These are phyloP conservation scores for Blera fallax DNA, from an alignment of 2,888 invertebrate genomes.

Conservation along the genomic window DNA sequence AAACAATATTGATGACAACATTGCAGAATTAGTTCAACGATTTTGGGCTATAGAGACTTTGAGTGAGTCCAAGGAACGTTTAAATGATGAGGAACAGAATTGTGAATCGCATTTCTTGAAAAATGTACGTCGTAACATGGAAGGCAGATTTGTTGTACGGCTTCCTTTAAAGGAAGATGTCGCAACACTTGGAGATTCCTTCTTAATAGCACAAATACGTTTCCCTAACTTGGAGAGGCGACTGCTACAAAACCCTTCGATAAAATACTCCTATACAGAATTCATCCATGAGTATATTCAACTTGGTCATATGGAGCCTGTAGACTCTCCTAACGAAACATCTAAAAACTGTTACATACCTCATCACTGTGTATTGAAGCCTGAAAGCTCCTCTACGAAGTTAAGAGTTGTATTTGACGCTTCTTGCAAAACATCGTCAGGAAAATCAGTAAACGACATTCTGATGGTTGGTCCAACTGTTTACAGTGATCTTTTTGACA, in stretches of 20 bases:
- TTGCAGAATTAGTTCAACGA: neutral
- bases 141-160: neutral
- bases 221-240: neutral
- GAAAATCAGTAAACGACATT: neutral
- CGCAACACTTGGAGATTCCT: neutral
- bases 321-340: too few species aligned
- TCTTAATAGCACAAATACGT: neutral
- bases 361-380: neutral
- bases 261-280: neutral
- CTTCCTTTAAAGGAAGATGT: neutral
- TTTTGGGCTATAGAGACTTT: neutral
- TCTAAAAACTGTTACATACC: neutral
- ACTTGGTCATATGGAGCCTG: too few species aligned
- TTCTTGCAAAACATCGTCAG: neutral
- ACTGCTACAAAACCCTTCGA: neutral
- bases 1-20: neutral
- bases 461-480: neutral
- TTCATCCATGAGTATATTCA: neutral
- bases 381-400: neutral
- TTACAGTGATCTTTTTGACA: too few species aligned
- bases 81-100: neutral
- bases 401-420: neutral
- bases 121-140: neutral
- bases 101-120: neutral
- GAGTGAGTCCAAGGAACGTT: neutral